Evolutionary conservation across 2,888 invertebrate genomes (phyloP), one percentile per base, ranked within the genome.

Genomic region (Ceraclea dissimilis): DNA sequence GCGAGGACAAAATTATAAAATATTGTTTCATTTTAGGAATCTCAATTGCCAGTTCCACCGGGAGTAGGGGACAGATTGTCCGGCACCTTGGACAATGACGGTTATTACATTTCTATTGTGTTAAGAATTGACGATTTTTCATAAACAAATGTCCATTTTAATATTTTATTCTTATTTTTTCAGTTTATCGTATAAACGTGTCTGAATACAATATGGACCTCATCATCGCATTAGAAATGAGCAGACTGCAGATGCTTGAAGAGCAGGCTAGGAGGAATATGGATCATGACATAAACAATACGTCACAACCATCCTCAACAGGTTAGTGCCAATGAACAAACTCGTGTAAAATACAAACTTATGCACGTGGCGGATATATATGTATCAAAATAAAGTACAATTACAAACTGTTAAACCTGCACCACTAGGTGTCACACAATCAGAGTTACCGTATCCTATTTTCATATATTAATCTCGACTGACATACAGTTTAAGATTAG

Each of bases 161-260:
- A n/a, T 31, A 31, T 11, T 31, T 6, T 44, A 16, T 11, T 11
- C n/a, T 44, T 33, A 4, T 11, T 21, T 43, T 62, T 63, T 13
- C 60, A 68, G 66, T 66, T 52, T 66, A 66, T 55, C 64, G 65
- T 50, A 64, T 66, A 60, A 64, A 66, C 57, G 67, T 68, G 8
- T 66, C 68, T 2, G 79, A 80, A 63, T 79, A 79, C 65, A 79
- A 78, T 64, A 80, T 84, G 75, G 84, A 85, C 65, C 69, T 84
- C 48, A 76, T 83, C 60, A 79, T 84, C 60, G 84, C 84, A 1
- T 66, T 84, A 57, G 84, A 84, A 68, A 83, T 85, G 83, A 84
- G 84, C 1, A 72, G 84, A 16, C 71, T 85, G 46, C 84, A 84
- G 70, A 81, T 81, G 75, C 76, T 83, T 49, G 79, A 81, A 67